phyloP scores from a whole-genome alignment of 2,888 invertebrate species.

The Cephus spinipes region DNA sequence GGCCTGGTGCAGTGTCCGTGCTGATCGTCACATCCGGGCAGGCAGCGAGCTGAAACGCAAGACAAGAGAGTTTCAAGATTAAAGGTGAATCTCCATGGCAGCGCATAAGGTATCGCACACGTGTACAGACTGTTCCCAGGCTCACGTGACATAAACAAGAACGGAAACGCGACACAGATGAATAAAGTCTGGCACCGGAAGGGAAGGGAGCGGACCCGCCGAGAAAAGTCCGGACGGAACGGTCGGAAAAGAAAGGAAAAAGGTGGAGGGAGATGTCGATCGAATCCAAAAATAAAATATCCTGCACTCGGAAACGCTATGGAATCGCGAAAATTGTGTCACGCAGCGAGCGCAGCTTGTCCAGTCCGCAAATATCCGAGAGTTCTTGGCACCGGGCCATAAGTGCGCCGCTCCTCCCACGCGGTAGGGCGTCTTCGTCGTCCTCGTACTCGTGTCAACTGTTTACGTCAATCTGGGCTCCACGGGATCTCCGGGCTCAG shows the following conservation, averaged over 20 bases:
- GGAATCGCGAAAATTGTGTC: slow-evolving; percentile 40
- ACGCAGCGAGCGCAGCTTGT: slow-evolving; percentile 36
- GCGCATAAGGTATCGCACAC: no score
- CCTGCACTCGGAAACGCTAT: no score
- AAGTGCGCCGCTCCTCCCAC: no score
- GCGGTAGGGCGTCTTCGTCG: no score
- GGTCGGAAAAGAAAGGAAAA: slow-evolving; percentile 10
- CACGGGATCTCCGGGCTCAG: no score
- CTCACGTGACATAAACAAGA: no score
- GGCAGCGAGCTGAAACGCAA: slow-evolving; percentile 88
- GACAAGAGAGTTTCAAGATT: slow-evolving; percentile 63
- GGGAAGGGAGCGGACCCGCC: neutral
- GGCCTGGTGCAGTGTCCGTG: slow-evolving; percentile 94
- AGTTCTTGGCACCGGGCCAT: slow-evolving; percentile 45
- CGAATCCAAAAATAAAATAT: no score
- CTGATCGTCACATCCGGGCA: slow-evolving; percentile 90
- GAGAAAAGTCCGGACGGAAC: neutral
- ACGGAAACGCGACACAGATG: no score
- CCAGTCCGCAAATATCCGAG: slow-evolving; percentile 51
- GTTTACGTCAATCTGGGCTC: no score
- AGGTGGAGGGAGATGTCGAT: no score
- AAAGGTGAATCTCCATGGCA: slow-evolving; percentile 35
- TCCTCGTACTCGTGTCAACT: no score
- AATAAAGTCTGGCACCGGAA: neutral
- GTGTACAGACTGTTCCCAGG: no score